A percentile compares a stretch with the other conserved stretches of the same genome.
Evolutionary conservation across 2,113 vertebrate genomes (phyloP).

Genomic region (Junco hyemalis): DNA sequence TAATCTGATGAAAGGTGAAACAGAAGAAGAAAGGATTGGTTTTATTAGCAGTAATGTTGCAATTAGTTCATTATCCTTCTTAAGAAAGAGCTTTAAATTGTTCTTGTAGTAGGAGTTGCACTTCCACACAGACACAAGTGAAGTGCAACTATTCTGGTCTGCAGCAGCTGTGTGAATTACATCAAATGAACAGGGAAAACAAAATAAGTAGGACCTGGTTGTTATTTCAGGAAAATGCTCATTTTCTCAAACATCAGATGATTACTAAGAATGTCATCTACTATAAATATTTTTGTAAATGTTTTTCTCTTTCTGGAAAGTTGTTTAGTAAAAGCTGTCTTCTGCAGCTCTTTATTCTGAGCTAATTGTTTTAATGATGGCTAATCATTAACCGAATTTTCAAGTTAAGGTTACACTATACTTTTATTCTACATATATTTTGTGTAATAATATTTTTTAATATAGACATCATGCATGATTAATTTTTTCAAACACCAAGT

Average conservation of each 20-base stretch:
- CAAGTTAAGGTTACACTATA: neutral
- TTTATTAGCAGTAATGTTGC: neutral
- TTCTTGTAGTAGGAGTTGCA: neutral
- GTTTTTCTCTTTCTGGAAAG: neutral
- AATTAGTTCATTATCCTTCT: neutral
- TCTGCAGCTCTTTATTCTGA: neutral
- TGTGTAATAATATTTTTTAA: neutral
- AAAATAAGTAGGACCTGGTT: neutral
- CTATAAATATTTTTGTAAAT: neutral
- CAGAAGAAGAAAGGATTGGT: neutral
- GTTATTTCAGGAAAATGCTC: neutral
- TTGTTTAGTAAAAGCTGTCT: neutral
- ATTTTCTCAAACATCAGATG: neutral
- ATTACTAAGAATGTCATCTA: neutral
- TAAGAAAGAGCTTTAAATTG: neutral
- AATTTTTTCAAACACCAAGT: neutral
- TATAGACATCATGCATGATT: neutral
- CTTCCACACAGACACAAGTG: neutral
- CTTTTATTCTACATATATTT: neutral
- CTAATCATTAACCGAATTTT: neutral
- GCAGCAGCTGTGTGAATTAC: neutral
- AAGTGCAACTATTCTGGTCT: neutral
- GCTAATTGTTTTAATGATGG: neutral
- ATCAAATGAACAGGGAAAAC: neutral
- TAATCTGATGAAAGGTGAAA: constrained; percentile 1